Base-by-base conservation (phyloP, 2,888 invertebrate species). In the Phalera bucephala region DNA sequence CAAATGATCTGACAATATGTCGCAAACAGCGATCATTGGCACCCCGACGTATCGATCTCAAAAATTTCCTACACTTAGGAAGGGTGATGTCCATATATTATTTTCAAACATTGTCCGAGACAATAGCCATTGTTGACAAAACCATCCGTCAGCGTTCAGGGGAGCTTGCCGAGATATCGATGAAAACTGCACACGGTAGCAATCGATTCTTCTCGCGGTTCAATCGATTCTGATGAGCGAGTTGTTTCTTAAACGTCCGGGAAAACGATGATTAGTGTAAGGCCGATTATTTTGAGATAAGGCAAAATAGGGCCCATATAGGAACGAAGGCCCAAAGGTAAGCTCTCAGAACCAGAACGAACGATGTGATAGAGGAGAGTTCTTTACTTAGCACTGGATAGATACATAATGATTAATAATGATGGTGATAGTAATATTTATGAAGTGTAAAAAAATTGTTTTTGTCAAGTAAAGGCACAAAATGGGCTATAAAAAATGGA, bases 111-210 rank as follows among this genome's bases (percentile, higher is more conserved):
- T 51, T 42, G 45, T 30, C 33, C 40, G 53, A 74, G 64, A 86
- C 85, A 86, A 86, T 86, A 71, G 71, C 66, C 64, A 79, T 85
- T 86, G 85, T 86, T 80, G 75, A 75, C 73, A 67, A 70, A 71
- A 61, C 67, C 59, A 53, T 45, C 47, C 58, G 72, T 82, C 81
- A 82, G 82, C 80, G 58, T 68, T 68, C 68, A 58, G 60, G 36
- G 53, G 61, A 56, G 44, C 39, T 33, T 34, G 61, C 36, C 45
- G 59, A 66, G 69, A 72, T 72, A 70, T 67, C 63, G 59, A 52
- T 38, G 40, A 64, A 72, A 72, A 72, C 64, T 59, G 69, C 67
- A 47, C 45, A 53, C 58, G 51, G 60, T 57, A 55, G 61, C 65
- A 61, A 31, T 56, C 72, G 58, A 76, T 73, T 79, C 73, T 72